Conservation (phyloP, 2,888 invertebrate genomes). For the Pteria penguin region DNA sequence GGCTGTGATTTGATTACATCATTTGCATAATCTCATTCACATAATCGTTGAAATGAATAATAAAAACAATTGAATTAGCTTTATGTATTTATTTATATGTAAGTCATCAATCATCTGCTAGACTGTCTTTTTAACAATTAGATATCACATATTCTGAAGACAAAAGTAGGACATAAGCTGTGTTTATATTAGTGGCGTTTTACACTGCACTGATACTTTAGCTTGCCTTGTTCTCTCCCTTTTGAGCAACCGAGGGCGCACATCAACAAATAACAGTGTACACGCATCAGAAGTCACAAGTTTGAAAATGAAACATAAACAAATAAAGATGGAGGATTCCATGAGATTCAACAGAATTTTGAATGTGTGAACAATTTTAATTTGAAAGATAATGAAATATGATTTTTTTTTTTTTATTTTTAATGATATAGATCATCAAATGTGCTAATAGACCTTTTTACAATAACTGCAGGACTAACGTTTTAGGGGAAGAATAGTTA, state of each 20-base stretch:
- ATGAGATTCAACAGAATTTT: no score
- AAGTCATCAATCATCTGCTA: background rate
- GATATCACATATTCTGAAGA: background rate
- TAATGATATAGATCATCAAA: no score
- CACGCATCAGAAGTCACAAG: background rate
- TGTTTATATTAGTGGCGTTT: no score
- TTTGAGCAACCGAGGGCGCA: background rate
- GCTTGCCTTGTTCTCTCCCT: background rate
- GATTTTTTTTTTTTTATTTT: no score
- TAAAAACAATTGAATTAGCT: background rate
- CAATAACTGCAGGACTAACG: no score
- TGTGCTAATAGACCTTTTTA: no score
- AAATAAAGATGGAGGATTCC: no score
- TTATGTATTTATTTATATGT: background rate
- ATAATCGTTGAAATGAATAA: background rate
- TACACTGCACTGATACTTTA: background rate
- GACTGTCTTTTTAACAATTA: background rate
- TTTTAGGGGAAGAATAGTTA: no score
- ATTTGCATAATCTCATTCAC: background rate
- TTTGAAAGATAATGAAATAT: no score
- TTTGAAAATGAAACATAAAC: background rate
- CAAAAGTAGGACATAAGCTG: background rate
- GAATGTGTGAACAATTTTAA: no score
- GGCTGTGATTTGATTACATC: background rate
- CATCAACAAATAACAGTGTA: background rate